These are phyloP conservation scores for Lophius piscatorius DNA, from an alignment of 2,113 vertebrate genomes.

Conservation along the genomic window DNA sequence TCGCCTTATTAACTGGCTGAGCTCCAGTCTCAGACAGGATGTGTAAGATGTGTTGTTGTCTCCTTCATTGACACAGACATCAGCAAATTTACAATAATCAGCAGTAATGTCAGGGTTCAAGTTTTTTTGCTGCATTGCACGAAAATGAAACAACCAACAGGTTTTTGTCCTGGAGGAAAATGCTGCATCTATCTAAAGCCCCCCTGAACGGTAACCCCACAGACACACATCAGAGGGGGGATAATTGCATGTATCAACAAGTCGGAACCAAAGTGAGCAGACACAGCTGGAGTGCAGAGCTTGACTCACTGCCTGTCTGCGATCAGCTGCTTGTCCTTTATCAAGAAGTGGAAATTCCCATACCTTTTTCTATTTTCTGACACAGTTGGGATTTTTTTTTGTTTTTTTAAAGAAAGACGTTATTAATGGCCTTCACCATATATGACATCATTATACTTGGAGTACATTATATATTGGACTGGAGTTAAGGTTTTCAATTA, in stretches of 20 bases:
- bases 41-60: neutral
- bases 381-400: neutral
- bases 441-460: neutral
- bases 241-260: conserved; percentile 66
- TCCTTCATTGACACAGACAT: conserved; percentile 26
- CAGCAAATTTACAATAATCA: conserved; percentile 31
- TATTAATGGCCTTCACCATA: neutral
- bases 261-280: conserved; percentile 50
- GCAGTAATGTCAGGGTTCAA: conserved; percentile 13
- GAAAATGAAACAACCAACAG: conserved; percentile 33
- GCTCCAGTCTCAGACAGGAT: too few species aligned
- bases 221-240: conserved; percentile 49
- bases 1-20: too few species aligned
- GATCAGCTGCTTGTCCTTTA: conserved; percentile 66
- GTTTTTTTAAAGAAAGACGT: neutral
- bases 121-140: conserved; percentile 37
- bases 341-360: conserved; percentile 66
- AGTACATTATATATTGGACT: too few species aligned
- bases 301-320: conserved; percentile 70
- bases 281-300: conserved; percentile 51
- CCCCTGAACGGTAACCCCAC: conserved; percentile 3
- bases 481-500: conserved; percentile 9
- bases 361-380: conserved; percentile 15
- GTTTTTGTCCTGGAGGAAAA: conserved; percentile 30
- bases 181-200: conserved; percentile 27